Conservation (phyloP, 2,113 vertebrate species). For the Lepus americanus region DNA sequence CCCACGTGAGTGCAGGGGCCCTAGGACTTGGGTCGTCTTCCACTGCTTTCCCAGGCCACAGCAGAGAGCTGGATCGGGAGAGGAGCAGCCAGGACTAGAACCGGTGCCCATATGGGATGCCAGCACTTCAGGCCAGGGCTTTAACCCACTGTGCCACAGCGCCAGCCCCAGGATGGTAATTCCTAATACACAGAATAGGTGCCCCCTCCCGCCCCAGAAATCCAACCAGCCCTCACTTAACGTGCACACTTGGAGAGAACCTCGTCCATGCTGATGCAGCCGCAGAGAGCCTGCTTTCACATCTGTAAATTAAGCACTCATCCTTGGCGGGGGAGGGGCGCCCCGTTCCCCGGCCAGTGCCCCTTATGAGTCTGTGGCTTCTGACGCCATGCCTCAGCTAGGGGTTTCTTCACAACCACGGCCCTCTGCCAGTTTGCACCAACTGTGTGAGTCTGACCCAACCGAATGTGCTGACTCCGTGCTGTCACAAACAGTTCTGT, state of each 20-base stretch:
- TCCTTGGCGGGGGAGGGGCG: background rate
- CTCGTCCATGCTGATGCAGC: background rate
- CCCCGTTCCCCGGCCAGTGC: background rate
- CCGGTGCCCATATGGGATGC: no score
- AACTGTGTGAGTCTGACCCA: conserved; percentile 54
- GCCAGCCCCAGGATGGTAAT: background rate
- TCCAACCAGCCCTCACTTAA: background rate
- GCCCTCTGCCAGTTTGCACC: conserved; percentile 44
- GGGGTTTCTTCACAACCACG: conserved; percentile 42
- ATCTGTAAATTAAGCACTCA: background rate
- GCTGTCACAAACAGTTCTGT: conserved; percentile 59
- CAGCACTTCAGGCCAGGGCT: no score
- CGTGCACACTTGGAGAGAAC: background rate
- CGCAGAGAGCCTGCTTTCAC: conserved; percentile 32
- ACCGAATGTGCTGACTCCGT: conserved; percentile 71
- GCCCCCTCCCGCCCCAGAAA: background rate
- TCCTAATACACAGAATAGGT: background rate
- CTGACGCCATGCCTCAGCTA: conserved; percentile 31
- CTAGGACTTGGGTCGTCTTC: no score
- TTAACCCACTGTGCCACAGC: no score
- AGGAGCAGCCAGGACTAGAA: no score
- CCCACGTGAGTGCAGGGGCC: no score
- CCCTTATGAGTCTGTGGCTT: background rate
- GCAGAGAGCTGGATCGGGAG: no score
- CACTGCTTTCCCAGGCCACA: no score